Base-by-base conservation (phyloP, 2,888 invertebrate species). In the Corythucha ciliata region DNA sequence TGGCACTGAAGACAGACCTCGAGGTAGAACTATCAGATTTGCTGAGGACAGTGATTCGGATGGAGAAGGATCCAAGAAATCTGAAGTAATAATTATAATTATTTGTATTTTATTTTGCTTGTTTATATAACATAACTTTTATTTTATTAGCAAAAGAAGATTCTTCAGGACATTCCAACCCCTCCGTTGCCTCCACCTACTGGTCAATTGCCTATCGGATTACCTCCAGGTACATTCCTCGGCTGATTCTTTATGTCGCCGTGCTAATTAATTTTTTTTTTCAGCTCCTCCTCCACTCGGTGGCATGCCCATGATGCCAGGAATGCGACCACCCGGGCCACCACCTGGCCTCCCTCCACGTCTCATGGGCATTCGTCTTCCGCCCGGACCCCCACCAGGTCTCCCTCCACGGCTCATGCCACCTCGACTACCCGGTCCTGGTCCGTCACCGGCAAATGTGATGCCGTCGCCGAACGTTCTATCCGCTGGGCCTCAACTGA, bases 401-500 rank as follows among this genome's bases (percentile, higher is more conserved):
- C 61, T 65, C 57, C 65, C 65, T 12, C 65, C 65, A 6, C 58
- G 63, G 10, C 55, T 65, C 49, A 60, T 61, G 2, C 61, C 61
- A 7, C 61, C 60, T 8, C 53, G 60, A 4, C 42, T 60, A 5
- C 55, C 59, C 4, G 47, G 50, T 14, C 37, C 40, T 20, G 46
- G 37, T n/a, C 57, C 54, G 21, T n/a, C n/a, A n/a, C n/a, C n/a
- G n/a, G n/a, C n/a, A n/a, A 42, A 37, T 1, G 25, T n/a, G 40
- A 49, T 29, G 34, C 56, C 40, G 16, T 56, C 73, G 8, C 79
- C 81, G 1, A 84, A 86, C 59, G 86, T 88, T 24, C 71, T 89
- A 20, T 80, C 81, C 8, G 88, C 88, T 1, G 88, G 83, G 0
- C 88, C 88, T 12, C 87, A 86, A 64, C 75, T 88, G 25, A 83